Base-by-base conservation (phyloP, 2,113 vertebrate species). In the Catagonus wagneri region DNA sequence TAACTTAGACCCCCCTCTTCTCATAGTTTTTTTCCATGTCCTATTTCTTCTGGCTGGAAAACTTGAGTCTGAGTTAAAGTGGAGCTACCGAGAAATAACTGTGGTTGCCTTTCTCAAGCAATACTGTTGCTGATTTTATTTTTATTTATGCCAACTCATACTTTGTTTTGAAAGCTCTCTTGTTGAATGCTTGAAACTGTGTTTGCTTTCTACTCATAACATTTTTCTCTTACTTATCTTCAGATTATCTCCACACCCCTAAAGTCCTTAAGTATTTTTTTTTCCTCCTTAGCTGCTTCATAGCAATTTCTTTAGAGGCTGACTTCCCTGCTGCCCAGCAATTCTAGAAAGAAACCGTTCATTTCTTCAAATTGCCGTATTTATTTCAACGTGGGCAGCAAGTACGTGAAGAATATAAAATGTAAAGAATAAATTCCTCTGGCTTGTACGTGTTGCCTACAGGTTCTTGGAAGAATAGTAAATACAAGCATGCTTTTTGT, bases 361-460 rank as follows among this genome's bases (percentile, higher is more conserved):
- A 2, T 79, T 85, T 68, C 25, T 78, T 91, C 27, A 86, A 56
- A 86, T 80, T 71, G 22, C 12, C 20, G 79, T 79, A 20, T 69
- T 86, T 72, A 60, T 89, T 89, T 91, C 39, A 63, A 91, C 12
- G 56, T n/a, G 32, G 65, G n/a, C n/a, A 95, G 44, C n/a, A 95
- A 78, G 6, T 63, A 44, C 17, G 7, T 29, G 11, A 39, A 80
- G 65, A 86, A 86, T 29, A 2, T 71, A 44, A 52, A 86, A 72
- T 54, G 10, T 15, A 79, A 63, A 32, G 15, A 72, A 91, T 34
- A 80, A 72, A 39, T 72, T 63, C 25, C 16, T 76, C 79, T 86
- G 63, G 27, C 44, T 86, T 56, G 11, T 44, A 44, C 44, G 12
- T 63, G 29, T 71, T 65, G 11, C n/a, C 56, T 61, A 61, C 13